phyloP scores from a whole-genome alignment of 2,888 invertebrate species.

The Apodemia zela region DNA sequence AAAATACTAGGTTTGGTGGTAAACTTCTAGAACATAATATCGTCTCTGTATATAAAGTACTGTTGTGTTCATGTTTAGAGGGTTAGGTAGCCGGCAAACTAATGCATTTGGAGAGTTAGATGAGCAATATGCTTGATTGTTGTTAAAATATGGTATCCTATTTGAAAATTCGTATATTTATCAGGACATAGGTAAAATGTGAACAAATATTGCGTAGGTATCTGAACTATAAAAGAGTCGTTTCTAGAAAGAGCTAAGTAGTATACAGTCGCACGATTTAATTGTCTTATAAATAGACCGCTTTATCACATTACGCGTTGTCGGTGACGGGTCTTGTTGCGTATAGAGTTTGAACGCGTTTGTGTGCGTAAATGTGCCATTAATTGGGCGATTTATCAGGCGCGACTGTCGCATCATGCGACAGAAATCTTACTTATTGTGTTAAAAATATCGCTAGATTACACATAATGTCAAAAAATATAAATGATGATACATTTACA shows the following conservation, averaged over 20 bases:
- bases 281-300: constrained; percentile 15
- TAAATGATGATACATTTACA: no score
- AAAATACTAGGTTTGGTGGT: no score
- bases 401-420: not conserved
- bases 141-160: not conserved
- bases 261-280: constrained; percentile 5
- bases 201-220: not conserved
- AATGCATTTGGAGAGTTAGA: no score
- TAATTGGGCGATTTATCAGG: not conserved
- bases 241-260: constrained; percentile 8
- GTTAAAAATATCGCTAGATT: no score
- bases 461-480: no score
- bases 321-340: constrained; percentile 11
- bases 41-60: no score
- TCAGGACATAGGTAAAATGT: not conserved
- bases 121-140: no score
- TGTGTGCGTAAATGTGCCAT: constrained; percentile 5
- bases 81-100: not conserved
- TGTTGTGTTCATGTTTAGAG: no score
- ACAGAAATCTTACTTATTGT: not conserved
- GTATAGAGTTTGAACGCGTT: not conserved
- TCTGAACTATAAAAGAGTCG: not conserved
- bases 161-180: not conserved
- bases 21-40: no score
- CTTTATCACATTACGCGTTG: constrained; percentile 3